A percentile compares a stretch with the other conserved stretches of the same genome.
phyloP scores from a whole-genome alignment of 2,113 vertebrate species.

The Malurus melanocephalus region DNA sequence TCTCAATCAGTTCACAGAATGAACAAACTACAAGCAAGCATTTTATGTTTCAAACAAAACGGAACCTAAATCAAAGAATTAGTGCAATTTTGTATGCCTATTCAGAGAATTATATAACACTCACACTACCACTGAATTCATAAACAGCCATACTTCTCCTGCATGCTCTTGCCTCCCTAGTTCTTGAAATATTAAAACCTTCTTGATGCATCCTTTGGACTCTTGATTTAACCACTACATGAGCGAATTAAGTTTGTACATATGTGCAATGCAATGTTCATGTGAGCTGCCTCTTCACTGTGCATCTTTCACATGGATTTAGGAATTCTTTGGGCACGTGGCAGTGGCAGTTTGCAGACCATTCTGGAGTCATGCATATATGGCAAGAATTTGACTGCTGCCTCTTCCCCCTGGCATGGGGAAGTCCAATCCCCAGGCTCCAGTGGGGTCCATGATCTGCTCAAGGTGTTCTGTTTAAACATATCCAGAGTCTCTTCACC shows the following conservation, averaged over 20 bases:
- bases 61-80: not conserved
- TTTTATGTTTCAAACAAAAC: not conserved
- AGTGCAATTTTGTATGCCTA: not conserved
- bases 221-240: not conserved
- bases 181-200: slow-evolving; percentile 16
- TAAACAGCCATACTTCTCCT: not conserved
- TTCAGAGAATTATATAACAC: not conserved
- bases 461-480: not conserved
- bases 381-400: not conserved
- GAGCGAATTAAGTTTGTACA: not conserved
- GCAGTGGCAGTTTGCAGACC: not conserved
- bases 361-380: not conserved
- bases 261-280: not conserved
- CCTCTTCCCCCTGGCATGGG: not conserved
- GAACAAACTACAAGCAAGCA: not conserved
- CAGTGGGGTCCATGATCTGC: not conserved
- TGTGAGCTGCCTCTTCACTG: not conserved
- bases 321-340: not conserved
- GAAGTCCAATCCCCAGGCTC: not conserved
- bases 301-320: not conserved
- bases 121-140: not conserved
- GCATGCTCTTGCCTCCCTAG: not conserved
- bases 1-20: not conserved
- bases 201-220: not conserved
- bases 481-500: not conserved